Conservation (phyloP, 2,797 vertebrate species). For the Melanotaenia trifasciata region DNA sequence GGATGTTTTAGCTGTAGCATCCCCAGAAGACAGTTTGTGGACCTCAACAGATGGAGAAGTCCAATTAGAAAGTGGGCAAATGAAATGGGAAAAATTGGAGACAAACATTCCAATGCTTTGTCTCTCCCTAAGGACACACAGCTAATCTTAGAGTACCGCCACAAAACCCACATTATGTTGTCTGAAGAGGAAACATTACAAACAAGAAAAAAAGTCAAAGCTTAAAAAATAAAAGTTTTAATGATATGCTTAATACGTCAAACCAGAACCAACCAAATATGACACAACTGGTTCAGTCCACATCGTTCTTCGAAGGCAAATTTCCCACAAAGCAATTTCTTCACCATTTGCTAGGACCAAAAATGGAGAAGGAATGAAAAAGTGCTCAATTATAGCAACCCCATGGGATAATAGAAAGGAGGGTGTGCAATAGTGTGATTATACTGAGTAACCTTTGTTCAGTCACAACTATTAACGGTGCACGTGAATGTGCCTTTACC, state of each 20-base stretch:
- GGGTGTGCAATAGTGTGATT: conserved; percentile 77
- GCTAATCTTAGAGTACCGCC: conserved; percentile 58
- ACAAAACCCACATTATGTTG: conserved; percentile 51
- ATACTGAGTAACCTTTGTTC: conserved; percentile 81
- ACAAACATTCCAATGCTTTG: conserved; percentile 51
- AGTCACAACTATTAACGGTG: conserved; percentile 68
- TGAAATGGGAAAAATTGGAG: conserved; percentile 62
- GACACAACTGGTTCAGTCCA: conserved; percentile 54
- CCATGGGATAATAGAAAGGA: conserved; percentile 69
- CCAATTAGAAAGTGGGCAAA: conserved; percentile 76
- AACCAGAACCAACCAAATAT: conserved; percentile 43
- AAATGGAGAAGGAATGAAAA: conserved; percentile 72
- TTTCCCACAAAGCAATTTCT: conserved; percentile 74
- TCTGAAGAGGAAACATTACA: conserved; percentile 39
- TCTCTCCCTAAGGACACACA: conserved; percentile 57
- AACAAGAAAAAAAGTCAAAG: conserved; percentile 20
- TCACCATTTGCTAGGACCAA: conserved; percentile 73
- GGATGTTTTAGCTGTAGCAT: conserved; percentile 69
- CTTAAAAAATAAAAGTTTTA: conserved; percentile 38
- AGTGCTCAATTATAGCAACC: conserved; percentile 82
- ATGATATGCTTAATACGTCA: conserved; percentile 30
- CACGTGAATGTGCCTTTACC: conserved; percentile 42
- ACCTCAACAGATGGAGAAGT: conserved; percentile 80
- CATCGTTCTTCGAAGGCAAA: conserved; percentile 79
- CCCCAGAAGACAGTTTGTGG: conserved; percentile 71